These are phyloP conservation scores for Miichthys miiuy DNA, from an alignment of 2,797 vertebrate genomes.

Conservation along the genomic window DNA sequence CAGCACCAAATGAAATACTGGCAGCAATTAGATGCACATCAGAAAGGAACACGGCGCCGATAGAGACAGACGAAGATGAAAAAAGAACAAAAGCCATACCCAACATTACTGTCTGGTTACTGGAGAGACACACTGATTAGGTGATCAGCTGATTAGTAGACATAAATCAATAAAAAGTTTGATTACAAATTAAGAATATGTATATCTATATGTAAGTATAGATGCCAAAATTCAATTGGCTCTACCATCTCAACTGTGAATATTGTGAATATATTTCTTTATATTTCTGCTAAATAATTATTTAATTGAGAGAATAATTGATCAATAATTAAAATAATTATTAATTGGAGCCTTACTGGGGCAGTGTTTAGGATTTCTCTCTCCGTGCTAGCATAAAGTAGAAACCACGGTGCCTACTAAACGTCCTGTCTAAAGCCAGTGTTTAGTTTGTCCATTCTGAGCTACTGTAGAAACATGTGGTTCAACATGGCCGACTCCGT, in stretches of 20 bases:
- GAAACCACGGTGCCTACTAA: too few relatives aligned
- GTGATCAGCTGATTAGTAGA: background rate
- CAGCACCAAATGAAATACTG: conserved; percentile 63
- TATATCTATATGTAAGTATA: background rate
- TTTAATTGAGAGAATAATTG: background rate
- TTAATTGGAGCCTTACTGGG: background rate
- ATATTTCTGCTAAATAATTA: background rate
- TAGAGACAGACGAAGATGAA: conserved; percentile 15
- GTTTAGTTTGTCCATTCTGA: too few relatives aligned
- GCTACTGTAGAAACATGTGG: too few relatives aligned
- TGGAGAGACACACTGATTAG: background rate
- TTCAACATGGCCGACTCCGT: too few relatives aligned
- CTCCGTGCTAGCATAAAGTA: too few relatives aligned
- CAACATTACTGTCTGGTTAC: conserved; percentile 24
- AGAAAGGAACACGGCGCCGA: conserved; percentile 35
- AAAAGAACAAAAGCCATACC: conserved; percentile 14
- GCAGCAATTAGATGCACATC: conserved; percentile 74
- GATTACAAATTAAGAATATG: background rate
- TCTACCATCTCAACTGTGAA: background rate
- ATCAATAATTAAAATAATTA: background rate
- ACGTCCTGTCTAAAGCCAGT: too few relatives aligned
- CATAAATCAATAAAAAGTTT: background rate
- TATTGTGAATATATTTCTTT: background rate
- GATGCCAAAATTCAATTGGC: background rate
- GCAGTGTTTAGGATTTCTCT: too few relatives aligned